Conservation (phyloP, 2,113 vertebrate genomes). For the Crotalus helleri region DNA sequence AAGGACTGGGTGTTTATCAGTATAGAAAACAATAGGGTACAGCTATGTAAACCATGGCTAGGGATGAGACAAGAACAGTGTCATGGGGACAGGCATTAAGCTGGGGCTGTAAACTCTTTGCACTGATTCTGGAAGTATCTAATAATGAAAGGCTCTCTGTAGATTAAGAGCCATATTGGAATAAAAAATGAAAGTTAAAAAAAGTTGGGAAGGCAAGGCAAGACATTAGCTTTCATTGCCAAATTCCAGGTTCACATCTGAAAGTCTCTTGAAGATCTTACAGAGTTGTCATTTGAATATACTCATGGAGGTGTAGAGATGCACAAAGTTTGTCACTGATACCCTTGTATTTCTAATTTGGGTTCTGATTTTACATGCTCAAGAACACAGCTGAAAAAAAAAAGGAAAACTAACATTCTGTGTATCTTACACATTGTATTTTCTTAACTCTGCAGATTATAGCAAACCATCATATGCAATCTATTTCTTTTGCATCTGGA, state of each 20-base stretch:
- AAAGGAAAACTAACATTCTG: not conserved
- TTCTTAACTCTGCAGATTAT: conserved; percentile 81
- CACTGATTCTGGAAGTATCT: not conserved
- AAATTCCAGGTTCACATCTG: not conserved
- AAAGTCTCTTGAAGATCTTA: not conserved
- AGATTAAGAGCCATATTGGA: not conserved
- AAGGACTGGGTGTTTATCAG: not conserved
- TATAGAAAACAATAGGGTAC: not conserved
- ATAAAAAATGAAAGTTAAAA: not conserved
- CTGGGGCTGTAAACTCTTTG: not conserved
- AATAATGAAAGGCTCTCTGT: not conserved
- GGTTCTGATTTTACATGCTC: not conserved
- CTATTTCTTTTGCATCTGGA: conserved; percentile 97
- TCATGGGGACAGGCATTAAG: not conserved
- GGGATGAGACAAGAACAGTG: not conserved
- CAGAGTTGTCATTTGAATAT: not conserved
- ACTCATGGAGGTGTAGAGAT: not conserved
- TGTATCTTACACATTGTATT: not conserved
- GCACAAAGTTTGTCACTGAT: not conserved
- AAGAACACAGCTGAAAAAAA: not conserved
- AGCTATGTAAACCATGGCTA: not conserved
- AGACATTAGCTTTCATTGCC: not conserved
- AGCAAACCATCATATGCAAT: conserved; percentile 99
- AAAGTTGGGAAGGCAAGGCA: not conserved
- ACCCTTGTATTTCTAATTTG: not conserved